phyloP scores from a whole-genome alignment of 2,797 vertebrate species.

The Coccyzus lansbergi region DNA sequence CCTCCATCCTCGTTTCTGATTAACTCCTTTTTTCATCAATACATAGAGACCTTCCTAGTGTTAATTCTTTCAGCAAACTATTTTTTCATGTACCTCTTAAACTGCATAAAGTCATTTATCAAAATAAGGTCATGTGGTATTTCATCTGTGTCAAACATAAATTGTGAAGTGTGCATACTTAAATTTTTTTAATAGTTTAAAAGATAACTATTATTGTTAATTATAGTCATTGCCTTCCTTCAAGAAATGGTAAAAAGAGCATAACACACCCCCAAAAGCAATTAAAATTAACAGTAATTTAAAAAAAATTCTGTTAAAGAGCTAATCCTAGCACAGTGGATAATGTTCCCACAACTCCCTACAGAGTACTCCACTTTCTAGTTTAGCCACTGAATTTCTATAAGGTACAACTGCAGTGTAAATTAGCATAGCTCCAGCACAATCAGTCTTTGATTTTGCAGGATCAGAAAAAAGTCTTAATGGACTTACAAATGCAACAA shows the following conservation, averaged over 20 bases:
- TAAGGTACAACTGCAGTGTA: neutral
- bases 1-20: neutral
- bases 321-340: neutral
- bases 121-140: neutral
- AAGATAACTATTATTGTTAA: neutral
- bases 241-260: neutral
- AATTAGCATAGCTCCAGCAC: neutral
- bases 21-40: neutral
- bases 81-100: neutral
- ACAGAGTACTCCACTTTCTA: neutral
- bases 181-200: neutral
- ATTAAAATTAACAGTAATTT: neutral
- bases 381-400: neutral
- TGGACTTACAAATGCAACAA: neutral
- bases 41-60: neutral
- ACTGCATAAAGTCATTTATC: neutral
- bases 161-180: neutral
- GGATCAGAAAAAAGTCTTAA: neutral
- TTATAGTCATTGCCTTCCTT: neutral
- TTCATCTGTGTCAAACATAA: neutral
- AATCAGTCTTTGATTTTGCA: neutral
- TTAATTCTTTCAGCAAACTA: neutral
- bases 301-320: neutral
- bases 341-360: neutral
- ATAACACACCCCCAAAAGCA: neutral